phyloP scores from a whole-genome alignment of 2,888 invertebrate genomes.

The Idaea straminata region DNA sequence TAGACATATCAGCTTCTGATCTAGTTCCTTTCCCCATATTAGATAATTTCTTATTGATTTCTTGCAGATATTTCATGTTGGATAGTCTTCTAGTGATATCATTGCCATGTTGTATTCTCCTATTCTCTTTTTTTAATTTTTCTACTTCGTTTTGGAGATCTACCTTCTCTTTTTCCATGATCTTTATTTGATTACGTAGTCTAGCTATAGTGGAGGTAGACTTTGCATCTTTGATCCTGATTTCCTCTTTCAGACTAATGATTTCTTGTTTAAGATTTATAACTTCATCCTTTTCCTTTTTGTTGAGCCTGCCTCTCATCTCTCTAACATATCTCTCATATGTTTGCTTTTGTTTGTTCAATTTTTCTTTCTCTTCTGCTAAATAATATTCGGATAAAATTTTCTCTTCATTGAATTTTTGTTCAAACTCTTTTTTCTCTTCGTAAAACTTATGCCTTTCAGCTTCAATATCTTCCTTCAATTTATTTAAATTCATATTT shows the following conservation, averaged over 20 bases:
- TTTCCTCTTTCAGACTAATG: constrained; percentile 82
- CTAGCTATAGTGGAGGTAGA: constrained; percentile 86
- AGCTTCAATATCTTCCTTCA: constrained; percentile 81
- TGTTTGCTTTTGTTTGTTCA: constrained; percentile 83
- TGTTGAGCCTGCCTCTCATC: constrained; percentile 82
- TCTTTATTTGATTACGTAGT: constrained; percentile 86
- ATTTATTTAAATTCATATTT: constrained; percentile 70
- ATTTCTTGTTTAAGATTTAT: constrained; percentile 83
- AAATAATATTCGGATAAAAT: constrained; percentile 83
- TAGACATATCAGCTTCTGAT: constrained; percentile 48
- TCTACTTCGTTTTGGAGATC: constrained; percentile 83
- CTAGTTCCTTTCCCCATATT: constrained; percentile 54
- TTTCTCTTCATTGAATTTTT: constrained; percentile 83
- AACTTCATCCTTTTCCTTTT: constrained; percentile 86
- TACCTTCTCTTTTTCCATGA: constrained; percentile 85
- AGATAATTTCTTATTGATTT: constrained; percentile 83
- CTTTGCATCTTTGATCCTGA: constrained; percentile 86
- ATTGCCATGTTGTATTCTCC: constrained; percentile 81
- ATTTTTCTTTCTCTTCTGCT: constrained; percentile 85
- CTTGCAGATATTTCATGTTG: constrained; percentile 87
- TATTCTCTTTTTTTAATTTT: constrained; percentile 83
- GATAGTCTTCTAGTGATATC: constrained; percentile 77
- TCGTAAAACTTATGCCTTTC: constrained; percentile 82
- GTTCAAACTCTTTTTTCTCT: constrained; percentile 80
- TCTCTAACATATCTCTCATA: constrained; percentile 85